Conservation (phyloP, 2,888 invertebrate species). For the Uloborus plumipes region DNA sequence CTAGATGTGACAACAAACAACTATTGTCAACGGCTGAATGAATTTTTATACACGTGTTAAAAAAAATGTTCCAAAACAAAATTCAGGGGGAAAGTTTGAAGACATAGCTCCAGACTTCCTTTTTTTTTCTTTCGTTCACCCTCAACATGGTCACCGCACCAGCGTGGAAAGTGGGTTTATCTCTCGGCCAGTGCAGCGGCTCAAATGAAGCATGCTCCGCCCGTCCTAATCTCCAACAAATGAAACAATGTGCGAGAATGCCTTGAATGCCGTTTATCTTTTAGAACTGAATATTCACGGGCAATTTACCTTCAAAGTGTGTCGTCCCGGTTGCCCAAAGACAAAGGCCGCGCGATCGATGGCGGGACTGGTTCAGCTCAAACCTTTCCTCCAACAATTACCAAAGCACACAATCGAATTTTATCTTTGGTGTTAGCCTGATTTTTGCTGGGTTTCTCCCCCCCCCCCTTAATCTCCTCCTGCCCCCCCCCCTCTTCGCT, state of each 20-base stretch:
- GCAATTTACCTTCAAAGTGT: conserved; percentile 60
- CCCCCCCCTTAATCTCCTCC: neutral
- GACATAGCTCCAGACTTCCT: conserved; percentile 1
- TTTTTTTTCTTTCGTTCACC: conserved; percentile 3
- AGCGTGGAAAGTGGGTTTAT: conserved; percentile 13
- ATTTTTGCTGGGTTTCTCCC: conserved; percentile 40
- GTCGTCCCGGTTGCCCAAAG: conserved; percentile 44
- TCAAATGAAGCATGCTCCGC: conserved; percentile 36
- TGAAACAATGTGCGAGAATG: conserved; percentile 56
- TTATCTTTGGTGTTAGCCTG: conserved; percentile 48
- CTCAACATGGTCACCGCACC: conserved; percentile 18
- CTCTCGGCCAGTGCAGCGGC: neutral
- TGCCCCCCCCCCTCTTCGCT: neutral
- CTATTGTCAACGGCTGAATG: conserved; percentile 19
- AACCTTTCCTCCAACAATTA: conserved; percentile 40
- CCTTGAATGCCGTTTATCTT: conserved; percentile 42
- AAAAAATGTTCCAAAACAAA: conserved; percentile 12
- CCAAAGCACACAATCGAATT: conserved; percentile 52
- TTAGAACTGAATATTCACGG: conserved; percentile 42
- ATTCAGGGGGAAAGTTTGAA: neutral
- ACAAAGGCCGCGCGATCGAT: conserved; percentile 46
- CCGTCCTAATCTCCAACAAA: conserved; percentile 36
- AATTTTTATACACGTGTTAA: neutral
- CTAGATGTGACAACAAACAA: conserved; percentile 18
- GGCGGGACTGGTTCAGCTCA: neutral